A percentile compares a stretch with the other conserved stretches of the same genome.
Evolutionary conservation across 2,113 vertebrate species (phyloP).

Genomic region (Syngnathoides biaculeatus): DNA sequence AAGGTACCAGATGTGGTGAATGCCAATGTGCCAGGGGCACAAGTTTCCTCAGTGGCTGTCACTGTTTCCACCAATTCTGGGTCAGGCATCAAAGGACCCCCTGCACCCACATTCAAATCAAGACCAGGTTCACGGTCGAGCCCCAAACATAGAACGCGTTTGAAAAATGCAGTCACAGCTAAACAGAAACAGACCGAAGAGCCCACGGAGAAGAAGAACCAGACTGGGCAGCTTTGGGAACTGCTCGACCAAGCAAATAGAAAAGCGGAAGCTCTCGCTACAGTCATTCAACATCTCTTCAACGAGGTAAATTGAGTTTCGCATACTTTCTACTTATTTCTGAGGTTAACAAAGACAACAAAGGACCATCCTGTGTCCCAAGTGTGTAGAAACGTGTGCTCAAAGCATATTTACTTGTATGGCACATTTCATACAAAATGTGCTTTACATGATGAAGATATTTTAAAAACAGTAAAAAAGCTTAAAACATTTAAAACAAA

Average conservation of each 20-base stretch:
- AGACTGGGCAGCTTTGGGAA: constrained; percentile 51
- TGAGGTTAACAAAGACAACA: neutral
- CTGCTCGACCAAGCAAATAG: constrained; percentile 58
- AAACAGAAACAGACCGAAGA: constrained; percentile 49
- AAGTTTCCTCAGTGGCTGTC: constrained; percentile 11
- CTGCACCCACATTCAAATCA: constrained; percentile 16
- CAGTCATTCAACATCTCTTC: constrained; percentile 64
- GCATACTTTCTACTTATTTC: neutral
- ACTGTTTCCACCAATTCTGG: constrained; percentile 8
- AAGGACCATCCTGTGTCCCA: neutral
- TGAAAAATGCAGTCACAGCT: constrained; percentile 4
- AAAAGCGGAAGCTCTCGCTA: constrained; percentile 61
- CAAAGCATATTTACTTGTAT: neutral
- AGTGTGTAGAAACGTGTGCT: neutral
- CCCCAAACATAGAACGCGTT: constrained; percentile 30
- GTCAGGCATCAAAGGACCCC: constrained; percentile 3
- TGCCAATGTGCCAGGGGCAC: constrained; percentile 3
- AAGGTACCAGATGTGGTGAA: constrained; percentile 41
- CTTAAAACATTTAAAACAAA: too few relatives aligned
- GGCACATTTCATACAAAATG: too few relatives aligned
- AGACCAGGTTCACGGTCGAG: constrained; percentile 25
- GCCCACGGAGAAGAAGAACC: constrained; percentile 57
- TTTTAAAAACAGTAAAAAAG: too few relatives aligned
- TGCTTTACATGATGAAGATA: too few relatives aligned
- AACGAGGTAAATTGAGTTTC: constrained; percentile 40